Base-by-base conservation (phyloP, 2,888 invertebrate genomes). In the Leptarthrus brevirostris region DNA sequence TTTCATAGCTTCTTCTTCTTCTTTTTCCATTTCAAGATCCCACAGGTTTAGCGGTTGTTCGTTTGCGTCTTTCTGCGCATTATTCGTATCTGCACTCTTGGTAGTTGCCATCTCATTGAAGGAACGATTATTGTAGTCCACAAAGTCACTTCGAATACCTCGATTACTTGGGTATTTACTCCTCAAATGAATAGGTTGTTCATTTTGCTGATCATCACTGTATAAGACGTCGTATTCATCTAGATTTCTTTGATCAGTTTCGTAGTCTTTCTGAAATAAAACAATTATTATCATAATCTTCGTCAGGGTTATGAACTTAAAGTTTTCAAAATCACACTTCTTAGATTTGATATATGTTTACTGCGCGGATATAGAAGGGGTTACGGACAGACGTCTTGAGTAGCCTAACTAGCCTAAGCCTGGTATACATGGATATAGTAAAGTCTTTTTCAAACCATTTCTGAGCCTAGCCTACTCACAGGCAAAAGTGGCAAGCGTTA, bases 1-100 rank as follows among this genome's bases (percentile, higher is more conserved):
- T 81, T 85, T 77, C 80, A 82, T 72, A 40, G 83, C 84, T 74
- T 88, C 87, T 26, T 82, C 80, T 64, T 86, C 81, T 77, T 88
- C 88, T 75, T 87, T 87, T 77, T 88, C 88, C n/a, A 86, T 82
- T 79, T 88, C 88, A 74, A 88, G 81, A 78, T 88, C 87, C 88
- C 88, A 88, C 5, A 88, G 78, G 56, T 81, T 84, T 0, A 83
- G 75, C 1, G 83, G 85, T 18, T 82, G 66, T 18, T 49, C 47
- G 10, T 61, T n/a, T 5, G n/a, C n/a, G 5, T 20, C 22, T 3
- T 22, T 44, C 1, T 84, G 70, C 18, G 49, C 61, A 10, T 47
- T 40, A 3, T 66, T 58, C 12, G 24, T 30, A 4, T 20, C 36
- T 40, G 20, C 34, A 1, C 3, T 44, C 24, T 2, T 24, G n/a